Base-by-base conservation (phyloP, 2,113 vertebrate species). In the Anser brachyrhynchus region DNA sequence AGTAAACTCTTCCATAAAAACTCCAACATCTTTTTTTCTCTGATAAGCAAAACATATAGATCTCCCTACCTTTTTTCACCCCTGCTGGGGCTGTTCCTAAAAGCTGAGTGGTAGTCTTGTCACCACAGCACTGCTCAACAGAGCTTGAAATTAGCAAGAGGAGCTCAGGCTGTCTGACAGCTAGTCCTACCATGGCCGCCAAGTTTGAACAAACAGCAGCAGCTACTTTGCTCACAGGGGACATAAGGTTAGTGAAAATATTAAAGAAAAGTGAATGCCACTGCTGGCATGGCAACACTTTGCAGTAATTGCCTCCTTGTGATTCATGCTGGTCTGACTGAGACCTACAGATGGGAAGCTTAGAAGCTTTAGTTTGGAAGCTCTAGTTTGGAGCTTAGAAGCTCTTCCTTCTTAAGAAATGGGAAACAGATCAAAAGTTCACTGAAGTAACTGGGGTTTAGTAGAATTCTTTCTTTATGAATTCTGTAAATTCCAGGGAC, bases 191-290 rank as follows among this genome's bases (percentile, higher is more conserved):
- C 84, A 76, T 2, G 5, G 81, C 93, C 9, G 33, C 97, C 91
- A 95, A 96, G 81, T 97, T 90, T 95, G 95, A 97, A 90, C 84
- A 97, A 97, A 97, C 90, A 96, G 90, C 92, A 95, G 84, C 54
- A 96, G 91, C 89, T 96, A 94, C 97, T 96, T 96, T 93, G 74
- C 89, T 97, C 96, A 83, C 89, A 87, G 92, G 89, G 97, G 94
- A 97, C 97, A 97, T 97, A 97, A 97, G 77, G 77, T 96, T 97
- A 95, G 95, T 87, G 89, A 95, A 98, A 98, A 98, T 97, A 97
- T 93, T 96, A 97, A 97, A 97, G 96, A 95, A 96, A 97, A 59
- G 79, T 90, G 97, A 97, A 96, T 96, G 93, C 64, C 81, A 90
- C 80, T 92, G 93, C 92, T 83, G 89, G 95, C 92, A 89, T 86